Evolutionary conservation across 1,140 invertebrate species (phyloP).

Genomic region (Tribolium madens): DNA sequence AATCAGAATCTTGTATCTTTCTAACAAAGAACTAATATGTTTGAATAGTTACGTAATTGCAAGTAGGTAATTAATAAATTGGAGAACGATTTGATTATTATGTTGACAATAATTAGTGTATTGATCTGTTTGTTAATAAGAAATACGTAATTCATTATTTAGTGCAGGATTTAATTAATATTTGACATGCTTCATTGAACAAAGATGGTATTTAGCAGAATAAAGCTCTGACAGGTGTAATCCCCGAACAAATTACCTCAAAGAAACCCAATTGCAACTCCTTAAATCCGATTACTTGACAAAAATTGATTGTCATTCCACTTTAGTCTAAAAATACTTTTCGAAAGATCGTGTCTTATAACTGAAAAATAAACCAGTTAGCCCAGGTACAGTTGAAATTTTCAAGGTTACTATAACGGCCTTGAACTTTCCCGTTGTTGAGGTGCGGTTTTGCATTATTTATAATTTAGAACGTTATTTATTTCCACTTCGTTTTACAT

Average conservation of each 20-base stretch:
- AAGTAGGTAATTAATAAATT: not conserved
- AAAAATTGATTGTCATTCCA: not conserved
- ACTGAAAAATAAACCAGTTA: constrained; percentile 30
- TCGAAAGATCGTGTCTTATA: not conserved
- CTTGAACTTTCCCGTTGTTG: constrained; percentile 34
- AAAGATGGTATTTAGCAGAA: not conserved
- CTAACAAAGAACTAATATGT: not conserved
- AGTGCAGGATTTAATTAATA: constrained; percentile 8
- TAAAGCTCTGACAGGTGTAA: not conserved
- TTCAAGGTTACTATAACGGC: constrained; percentile 37
- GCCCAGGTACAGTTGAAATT: constrained; percentile 34
- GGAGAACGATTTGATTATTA: not conserved
- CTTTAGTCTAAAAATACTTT: not conserved
- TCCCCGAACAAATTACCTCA: not conserved
- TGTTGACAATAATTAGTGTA: constrained; percentile 16
- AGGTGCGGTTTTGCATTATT: constrained; percentile 34
- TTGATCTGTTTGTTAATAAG: constrained; percentile 5
- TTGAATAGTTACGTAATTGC: constrained; percentile 17
- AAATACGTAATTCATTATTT: constrained; percentile 4
- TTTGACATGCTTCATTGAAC: not conserved
- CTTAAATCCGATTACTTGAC: constrained; percentile 3
- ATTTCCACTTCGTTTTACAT: constrained; percentile 24
- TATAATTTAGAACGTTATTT: constrained; percentile 30
- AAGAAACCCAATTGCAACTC: not conserved
- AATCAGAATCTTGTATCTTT: not conserved